Evolutionary conservation across 2,888 invertebrate species (phyloP).

Genomic region (Apantesis nais): DNA sequence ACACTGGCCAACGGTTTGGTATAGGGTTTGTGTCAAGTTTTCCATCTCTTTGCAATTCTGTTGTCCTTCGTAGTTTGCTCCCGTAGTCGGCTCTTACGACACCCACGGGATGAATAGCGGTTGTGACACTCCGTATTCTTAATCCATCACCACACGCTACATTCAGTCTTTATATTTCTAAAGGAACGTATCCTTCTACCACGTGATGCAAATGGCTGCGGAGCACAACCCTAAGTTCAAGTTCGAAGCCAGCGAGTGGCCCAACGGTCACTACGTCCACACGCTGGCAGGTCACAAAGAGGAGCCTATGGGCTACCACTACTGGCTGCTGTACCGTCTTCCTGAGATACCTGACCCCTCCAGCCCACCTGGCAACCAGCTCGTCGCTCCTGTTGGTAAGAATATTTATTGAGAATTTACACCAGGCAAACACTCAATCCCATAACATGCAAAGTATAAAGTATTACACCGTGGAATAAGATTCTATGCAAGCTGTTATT

Average conservation of each 20-base stretch:
- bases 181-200: conserved; percentile 88
- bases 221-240: conserved; percentile 90
- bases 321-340: conserved; percentile 94
- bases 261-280: conserved; percentile 96
- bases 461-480: too few relatives aligned
- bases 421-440: too few relatives aligned
- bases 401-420: background rate
- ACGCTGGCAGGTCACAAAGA: conserved; percentile 92
- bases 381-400: conserved; percentile 94
- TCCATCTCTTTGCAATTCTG: too few relatives aligned
- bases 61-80: too few relatives aligned
- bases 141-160: background rate
- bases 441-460: too few relatives aligned
- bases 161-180: conserved; percentile 11
- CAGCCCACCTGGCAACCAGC: conserved; percentile 93
- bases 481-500: too few relatives aligned
- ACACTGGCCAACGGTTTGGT: too few relatives aligned
- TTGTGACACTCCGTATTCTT: too few relatives aligned
- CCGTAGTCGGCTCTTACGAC: too few relatives aligned
- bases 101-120: too few relatives aligned
- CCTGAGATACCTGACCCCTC: conserved; percentile 92
- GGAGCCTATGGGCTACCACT: conserved; percentile 94
- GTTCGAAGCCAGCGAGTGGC: conserved; percentile 95
- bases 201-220: conserved; percentile 93
- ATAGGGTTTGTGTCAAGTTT: too few relatives aligned